Base-by-base conservation (phyloP, 2,113 vertebrate genomes). In the Sporophila hypoxantha region DNA sequence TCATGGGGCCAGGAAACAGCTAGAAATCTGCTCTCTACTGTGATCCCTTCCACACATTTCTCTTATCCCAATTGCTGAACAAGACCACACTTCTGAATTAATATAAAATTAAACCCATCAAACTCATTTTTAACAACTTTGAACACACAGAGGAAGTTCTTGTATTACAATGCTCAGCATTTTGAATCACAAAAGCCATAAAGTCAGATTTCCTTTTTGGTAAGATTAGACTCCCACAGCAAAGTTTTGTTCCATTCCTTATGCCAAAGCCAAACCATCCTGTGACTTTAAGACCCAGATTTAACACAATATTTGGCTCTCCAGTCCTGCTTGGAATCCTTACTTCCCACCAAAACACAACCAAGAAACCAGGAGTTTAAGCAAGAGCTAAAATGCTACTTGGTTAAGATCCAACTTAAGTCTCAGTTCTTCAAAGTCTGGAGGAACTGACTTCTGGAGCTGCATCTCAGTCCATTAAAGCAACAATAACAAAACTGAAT, bases 131-230 rank as follows among this genome's bases (percentile, higher is more conserved):
- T 60, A 93, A 91, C 62, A 86, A 65, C 71, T 90, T 68, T 57
- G 66, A 93, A 90, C 44, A 75, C 3, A 2, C 21, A 62, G 68
- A 92, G 68, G 75, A 94, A 91, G 57, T 91, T 93, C 69, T 87
- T 88, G 55, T 23, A 61, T 74, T 89, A 77, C 57, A 41, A 34
- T 23, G 22, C 20, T 92, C 41, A 77, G 88, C 25, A 67, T 67
- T 89, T 91, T 68, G 75, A 44, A 81, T 49, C 27, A 5, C 41
- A 80, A 76, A 85, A 92, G 57, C 30, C 52, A 46, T 88, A 57
- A 91, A 83, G 69, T 32, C 37, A 89, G 76, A 83, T 81, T 89
- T 94, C 57, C 39, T 83, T 47, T 91, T 46, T 17, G 36, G 82
- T 89, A 80, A 92, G 66, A 74, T 64, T 56, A 92, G 61, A 89